A percentile compares a stretch with the other conserved stretches of the same genome.
phyloP scores from a whole-genome alignment of 2,113 vertebrate species.

The Heterotilapia buettikoferi region DNA sequence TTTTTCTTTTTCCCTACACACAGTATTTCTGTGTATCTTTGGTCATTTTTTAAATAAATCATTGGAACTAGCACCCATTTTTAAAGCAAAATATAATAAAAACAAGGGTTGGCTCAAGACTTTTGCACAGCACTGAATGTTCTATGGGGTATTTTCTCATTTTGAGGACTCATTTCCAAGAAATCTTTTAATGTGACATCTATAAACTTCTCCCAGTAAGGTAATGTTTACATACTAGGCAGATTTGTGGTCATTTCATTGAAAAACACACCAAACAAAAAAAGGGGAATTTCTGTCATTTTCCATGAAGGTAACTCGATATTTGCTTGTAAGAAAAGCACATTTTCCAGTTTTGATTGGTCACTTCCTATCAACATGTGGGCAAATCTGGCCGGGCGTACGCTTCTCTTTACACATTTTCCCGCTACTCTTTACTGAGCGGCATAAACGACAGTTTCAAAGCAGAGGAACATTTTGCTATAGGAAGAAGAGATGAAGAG shows the following conservation, averaged over 20 bases:
- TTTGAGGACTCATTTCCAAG: not conserved
- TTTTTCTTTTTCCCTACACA: not conserved
- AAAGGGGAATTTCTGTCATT: not conserved
- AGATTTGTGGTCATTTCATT: not conserved
- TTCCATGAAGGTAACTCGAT: not conserved
- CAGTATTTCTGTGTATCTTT: not conserved
- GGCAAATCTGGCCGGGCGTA: not conserved
- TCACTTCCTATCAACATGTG: not conserved
- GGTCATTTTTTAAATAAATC: not conserved
- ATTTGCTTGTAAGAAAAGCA: not conserved
- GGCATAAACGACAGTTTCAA: constrained; percentile 3
- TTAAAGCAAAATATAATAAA: not conserved
- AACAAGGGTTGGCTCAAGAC: not conserved
- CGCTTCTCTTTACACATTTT: not conserved
- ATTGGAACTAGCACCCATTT: not conserved
- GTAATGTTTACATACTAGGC: not conserved
- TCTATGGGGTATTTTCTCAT: not conserved
- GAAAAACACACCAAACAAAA: not conserved
- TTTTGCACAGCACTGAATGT: not conserved
- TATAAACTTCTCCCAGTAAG: not conserved
- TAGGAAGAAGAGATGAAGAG: not conserved
- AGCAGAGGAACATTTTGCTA: constrained; percentile 1
- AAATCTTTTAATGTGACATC: constrained; percentile 6
- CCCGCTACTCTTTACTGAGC: not conserved
- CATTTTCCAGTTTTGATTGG: not conserved